Base-by-base conservation (phyloP, 2,888 invertebrate species). In the Nezara viridula region DNA sequence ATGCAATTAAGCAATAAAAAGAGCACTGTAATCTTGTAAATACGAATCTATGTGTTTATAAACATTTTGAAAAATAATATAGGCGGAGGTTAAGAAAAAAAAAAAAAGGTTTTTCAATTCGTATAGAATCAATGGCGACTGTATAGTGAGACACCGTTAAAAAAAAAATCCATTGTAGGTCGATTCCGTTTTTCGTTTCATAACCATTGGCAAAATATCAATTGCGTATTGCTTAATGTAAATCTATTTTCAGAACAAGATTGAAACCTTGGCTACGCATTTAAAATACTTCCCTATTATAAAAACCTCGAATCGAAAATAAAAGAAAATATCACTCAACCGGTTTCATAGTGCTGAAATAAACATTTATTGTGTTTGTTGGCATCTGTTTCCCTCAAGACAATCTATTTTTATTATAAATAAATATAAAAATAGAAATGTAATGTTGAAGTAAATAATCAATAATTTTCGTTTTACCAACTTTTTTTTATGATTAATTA, bases 231-330 rank as follows among this genome's bases (percentile, higher is more conserved):
- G 66, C 66, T 73, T 37, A 73, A 73, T 73, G 37, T 21, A 73
- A 37, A 73, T 73, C 32, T 73, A 73, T 73, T 73, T 73, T 37
- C 19, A 73, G 66, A 73, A 37, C 66, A 73, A 37, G 66, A 37
- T 73, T 73, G 66, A 73, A 73, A 73, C 66, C 32, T 73, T 73
- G 66, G 66, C 66, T 73, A 32, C 66, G 66, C 37, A 73, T 73
- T 73, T 73, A n/a, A 37, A 37, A 21, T 19, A 73, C 66, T 73
- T 73, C 66, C 66, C 21, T 73, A 37, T 73, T 73, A 73, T 37
- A 73, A 73, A 73, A 73, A 73, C 32, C 37, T 73, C 2, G 66
- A 73, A 73, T 73, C 19, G 37, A 73, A 73, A 73, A 73, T 37
- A 73, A 73, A 73, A 21, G 5, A 73, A 73, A 32, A 27, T 27